Conservation (phyloP, 2,888 invertebrate species). For the Augochlorella aurata region DNA sequence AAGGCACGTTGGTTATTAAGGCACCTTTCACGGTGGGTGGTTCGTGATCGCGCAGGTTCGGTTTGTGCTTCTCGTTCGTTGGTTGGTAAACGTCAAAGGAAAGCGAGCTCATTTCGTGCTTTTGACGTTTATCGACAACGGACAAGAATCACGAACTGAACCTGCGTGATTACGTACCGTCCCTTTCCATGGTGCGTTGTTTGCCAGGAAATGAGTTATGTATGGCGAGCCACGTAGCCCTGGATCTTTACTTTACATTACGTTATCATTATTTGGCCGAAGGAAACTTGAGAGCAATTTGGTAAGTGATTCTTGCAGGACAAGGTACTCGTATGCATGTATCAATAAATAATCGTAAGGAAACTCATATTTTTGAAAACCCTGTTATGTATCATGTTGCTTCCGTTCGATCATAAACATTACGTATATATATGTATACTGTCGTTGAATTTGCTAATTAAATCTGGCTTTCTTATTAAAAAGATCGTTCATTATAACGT, state of each 20-base stretch:
- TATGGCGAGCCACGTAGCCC: not conserved
- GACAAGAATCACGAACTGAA: slow-evolving; percentile 14
- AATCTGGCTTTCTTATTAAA: too few species aligned
- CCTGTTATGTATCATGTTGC: too few species aligned
- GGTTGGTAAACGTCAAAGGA: slow-evolving; percentile 16
- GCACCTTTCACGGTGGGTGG: not conserved
- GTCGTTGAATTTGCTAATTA: too few species aligned
- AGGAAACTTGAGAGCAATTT: not conserved
- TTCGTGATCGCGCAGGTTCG: slow-evolving; percentile 8
- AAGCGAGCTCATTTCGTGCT: slow-evolving; percentile 19
- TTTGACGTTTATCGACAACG: slow-evolving; percentile 15
- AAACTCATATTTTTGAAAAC: too few species aligned
- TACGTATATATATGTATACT: too few species aligned
- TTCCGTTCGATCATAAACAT: too few species aligned
- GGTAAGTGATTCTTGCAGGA: not conserved
- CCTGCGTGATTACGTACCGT: slow-evolving; percentile 4
- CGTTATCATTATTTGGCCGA: not conserved
- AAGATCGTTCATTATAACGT: too few species aligned
- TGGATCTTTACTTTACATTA: not conserved
- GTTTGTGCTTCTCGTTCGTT: slow-evolving; percentile 13
- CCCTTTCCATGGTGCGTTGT: not conserved
- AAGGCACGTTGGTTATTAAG: slow-evolving; percentile 10
- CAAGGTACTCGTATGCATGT: not conserved
- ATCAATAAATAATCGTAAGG: not conserved
- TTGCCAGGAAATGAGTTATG: slow-evolving; percentile 9